Percentiles rank a stretch among this genome's conserved stretches.
Evolutionary conservation across 2,797 vertebrate species (phyloP).

Genomic region (Argya squamiceps): DNA sequence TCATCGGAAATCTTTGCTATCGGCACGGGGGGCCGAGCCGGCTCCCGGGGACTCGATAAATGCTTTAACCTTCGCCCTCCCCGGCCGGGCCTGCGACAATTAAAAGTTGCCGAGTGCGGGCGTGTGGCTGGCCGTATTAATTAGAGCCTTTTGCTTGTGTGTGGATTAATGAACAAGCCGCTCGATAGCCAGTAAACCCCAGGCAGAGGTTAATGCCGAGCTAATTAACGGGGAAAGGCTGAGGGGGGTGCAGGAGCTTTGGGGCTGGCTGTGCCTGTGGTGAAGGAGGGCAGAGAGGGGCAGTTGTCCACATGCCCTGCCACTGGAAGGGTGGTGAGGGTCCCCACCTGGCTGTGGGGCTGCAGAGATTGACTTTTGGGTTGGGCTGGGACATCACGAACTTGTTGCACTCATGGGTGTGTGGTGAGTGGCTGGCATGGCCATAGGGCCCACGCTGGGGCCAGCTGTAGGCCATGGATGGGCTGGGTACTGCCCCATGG

Average conservation of each 20-base stretch:
- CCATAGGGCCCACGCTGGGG: fast-evolving
- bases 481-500: fast-evolving
- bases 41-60: constrained; percentile 54
- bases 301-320: fast-evolving
- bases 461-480: fast-evolving
- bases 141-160: constrained; percentile 57
- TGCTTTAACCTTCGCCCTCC: constrained; percentile 69
- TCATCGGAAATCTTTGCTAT: constrained; percentile 63
- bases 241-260: neutral
- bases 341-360: neutral
- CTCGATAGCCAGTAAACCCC: constrained; percentile 62
- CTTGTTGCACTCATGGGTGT: fast-evolving
- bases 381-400: neutral
- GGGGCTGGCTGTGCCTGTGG: neutral
- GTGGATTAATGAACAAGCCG: constrained; percentile 71
- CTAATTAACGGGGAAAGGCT: constrained; percentile 57
- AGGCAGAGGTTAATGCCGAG: constrained; percentile 73
- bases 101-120: constrained; percentile 33
- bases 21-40: constrained; percentile 7
- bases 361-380: neutral
- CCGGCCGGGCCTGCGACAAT: constrained; percentile 19
- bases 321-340: neutral
- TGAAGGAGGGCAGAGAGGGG: neutral
- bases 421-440: fast-evolving
- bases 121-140: constrained; percentile 46